These are phyloP conservation scores for Ischnura elegans DNA, from an alignment of 2,888 invertebrate genomes.

Conservation along the genomic window DNA sequence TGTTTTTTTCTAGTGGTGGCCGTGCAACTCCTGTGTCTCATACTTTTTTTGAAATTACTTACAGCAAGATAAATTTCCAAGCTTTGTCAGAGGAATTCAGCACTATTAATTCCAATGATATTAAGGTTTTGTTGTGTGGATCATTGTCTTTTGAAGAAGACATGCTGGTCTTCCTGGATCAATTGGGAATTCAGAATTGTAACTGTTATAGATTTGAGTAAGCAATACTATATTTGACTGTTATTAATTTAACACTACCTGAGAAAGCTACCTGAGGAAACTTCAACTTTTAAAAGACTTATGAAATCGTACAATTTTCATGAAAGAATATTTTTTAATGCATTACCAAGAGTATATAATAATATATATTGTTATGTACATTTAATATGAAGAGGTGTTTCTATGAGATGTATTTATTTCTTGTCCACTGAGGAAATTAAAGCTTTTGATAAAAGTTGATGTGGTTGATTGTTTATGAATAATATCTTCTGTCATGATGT, in stretches of 20 bases:
- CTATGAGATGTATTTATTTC: slow-evolving; percentile 53
- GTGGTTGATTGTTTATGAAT: too few species aligned
- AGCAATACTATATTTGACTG: neutral
- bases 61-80: slow-evolving; percentile 76
- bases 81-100: slow-evolving; percentile 76
- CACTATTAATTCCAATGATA: slow-evolving; percentile 74
- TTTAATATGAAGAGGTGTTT: slow-evolving; percentile 22
- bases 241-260: neutral
- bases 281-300: slow-evolving; percentile 2
- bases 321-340: slow-evolving; percentile 45
- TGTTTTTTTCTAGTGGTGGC: slow-evolving; percentile 80
- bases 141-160: slow-evolving; percentile 80
- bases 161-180: slow-evolving; percentile 76
- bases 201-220: slow-evolving; percentile 77
- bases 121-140: slow-evolving; percentile 83
- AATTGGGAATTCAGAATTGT: slow-evolving; percentile 74
- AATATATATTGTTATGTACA: slow-evolving; percentile 63
- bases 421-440: neutral
- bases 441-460: neutral
- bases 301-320: slow-evolving; percentile 39
- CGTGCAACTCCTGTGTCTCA: slow-evolving; percentile 74
- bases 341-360: neutral
- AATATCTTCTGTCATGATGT: neutral
- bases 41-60: slow-evolving; percentile 80
- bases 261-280: neutral